Base-by-base conservation (phyloP, 2,888 invertebrate species). In the Harmothoe impar region DNA sequence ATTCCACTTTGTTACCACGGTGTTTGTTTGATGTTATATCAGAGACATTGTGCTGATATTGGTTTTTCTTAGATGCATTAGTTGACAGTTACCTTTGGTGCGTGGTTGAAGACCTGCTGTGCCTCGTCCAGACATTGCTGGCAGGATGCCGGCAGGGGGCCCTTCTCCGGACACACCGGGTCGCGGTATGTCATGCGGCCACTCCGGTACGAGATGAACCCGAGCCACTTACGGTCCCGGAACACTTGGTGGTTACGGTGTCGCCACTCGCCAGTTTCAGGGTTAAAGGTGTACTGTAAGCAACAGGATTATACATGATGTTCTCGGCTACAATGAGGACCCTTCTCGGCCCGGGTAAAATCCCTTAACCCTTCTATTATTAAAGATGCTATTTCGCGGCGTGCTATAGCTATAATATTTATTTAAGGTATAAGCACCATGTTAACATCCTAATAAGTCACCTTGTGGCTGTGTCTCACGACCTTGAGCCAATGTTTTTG, bases 181-280 rank as follows among this genome's bases (percentile, higher is more conserved):
- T 93, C 92, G 17, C 93, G 94, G 97, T 97, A 96, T 12, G 97
- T 97, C 97, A 98, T 97, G 94, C 97, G 97, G 0, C 98, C 98
- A 93, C 97, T 97, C 35, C 96, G 96, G 95, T 98, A 98, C 90
- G 97, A 96, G 86, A 98, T 97, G 15, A 97, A 97, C 91, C 97
- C 97, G 90, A 98, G 96, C 97, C 98, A 98, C 95, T 98, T 98
- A 86, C 98, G 97, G 94, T 98, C 98, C 94, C 97, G 97, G 92
- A 98, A 97, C 85, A 92, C 89, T 54, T 91, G 92, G 52, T 98
- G 98, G 0, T 97, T 97, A 94, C 97, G 97, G 94, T 98, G 98
- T 92, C 97, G 97, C 98, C 98, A 98, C 95, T 98, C 98, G 0
- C 98, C 98, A 0, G 98, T 98, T 95, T 98, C 97, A 7, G 98